Evolutionary conservation across 2,797 vertebrate species (phyloP), one percentile per base, ranked within the genome.

Genomic region (Gorsachius magnificus): DNA sequence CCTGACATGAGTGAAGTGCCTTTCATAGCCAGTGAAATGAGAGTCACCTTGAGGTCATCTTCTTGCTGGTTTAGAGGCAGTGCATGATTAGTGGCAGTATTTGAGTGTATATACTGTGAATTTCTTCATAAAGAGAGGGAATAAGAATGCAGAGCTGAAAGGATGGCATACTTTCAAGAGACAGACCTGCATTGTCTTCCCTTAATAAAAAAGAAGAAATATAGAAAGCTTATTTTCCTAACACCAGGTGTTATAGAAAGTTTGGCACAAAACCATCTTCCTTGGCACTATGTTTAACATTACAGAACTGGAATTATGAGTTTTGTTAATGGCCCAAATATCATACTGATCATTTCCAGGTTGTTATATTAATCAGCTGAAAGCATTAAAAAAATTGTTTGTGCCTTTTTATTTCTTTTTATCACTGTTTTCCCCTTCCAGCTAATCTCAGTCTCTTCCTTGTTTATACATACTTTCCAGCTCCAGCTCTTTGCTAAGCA

Each of bases 181-280:
- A 94, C 82, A 76, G 35, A n/a, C 16, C 1, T 18, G 14, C 8
- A 82, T 29, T 70, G 7, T 38, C 36, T 76, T 78, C 25, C 81
- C 83, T 87, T 65, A 84, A 77, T 74, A 72, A 87, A 78, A 77
- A 11, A 76, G 11, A 65, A 76, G 70, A 88, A 72, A 82, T 95
- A 61, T 18, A 82, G 29, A 83, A 91, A 90, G 13, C 56, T 46
- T 90, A 36, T 94, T 95, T 96, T 89, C 66, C 51, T 74, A 90
- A 54, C 58, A 84, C 80, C 51, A 91, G 77, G 80, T 96, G 45
- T 83, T 84, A 61, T 0, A 56, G 63, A 68, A 94, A 77, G 13
- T 71, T 89, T 95, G 74, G 83, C 85, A 87, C 24, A 84, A 94
- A 84, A 84, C 61, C 36, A 25, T 58, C 69, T 89, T 76, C 22